A percentile compares a stretch with the other conserved stretches of the same genome.
Evolutionary conservation across 2,797 vertebrate species (phyloP).

Genomic region (Tachyglossus aculeatus): DNA sequence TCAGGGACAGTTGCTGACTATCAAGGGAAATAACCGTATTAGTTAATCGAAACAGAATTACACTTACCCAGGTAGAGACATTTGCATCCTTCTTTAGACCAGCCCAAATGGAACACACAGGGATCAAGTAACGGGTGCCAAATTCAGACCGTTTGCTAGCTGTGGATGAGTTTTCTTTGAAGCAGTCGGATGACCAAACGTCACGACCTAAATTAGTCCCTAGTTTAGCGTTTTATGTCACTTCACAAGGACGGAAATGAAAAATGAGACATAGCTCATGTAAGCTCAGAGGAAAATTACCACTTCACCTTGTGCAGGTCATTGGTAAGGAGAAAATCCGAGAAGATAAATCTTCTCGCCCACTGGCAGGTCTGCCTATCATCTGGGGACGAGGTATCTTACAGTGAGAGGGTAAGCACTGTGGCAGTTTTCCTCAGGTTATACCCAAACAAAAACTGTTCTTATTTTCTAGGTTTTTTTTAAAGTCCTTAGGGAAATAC

Average conservation of each 20-base stretch:
- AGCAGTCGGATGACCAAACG: conserved; percentile 46
- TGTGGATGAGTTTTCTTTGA: no score
- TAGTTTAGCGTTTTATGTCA: conserved; percentile 59
- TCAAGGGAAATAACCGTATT: no score
- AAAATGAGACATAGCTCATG: conserved; percentile 56
- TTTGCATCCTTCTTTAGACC: no score
- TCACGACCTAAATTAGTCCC: conserved; percentile 54
- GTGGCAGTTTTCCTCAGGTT: conserved; percentile 24
- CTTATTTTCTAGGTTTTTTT: no score
- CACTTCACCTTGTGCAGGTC: conserved; percentile 59
- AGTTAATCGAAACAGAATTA: no score
- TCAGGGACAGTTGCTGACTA: no score
- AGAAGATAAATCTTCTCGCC: conserved; percentile 49
- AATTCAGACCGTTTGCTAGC: no score
- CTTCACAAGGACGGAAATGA: conserved; percentile 60
- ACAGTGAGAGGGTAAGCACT: neutral
- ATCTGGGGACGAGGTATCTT: conserved; percentile 12
- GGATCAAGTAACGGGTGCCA: no score
- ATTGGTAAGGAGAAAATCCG: conserved; percentile 56
- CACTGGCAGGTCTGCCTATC: conserved; percentile 49
- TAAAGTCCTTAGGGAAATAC: no score
- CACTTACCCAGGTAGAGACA: no score
- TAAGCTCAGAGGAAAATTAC: conserved; percentile 62
- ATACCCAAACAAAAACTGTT: conserved; percentile 32
- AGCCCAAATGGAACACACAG: no score